Evolutionary conservation across 2,113 vertebrate species (phyloP), one percentile per base, ranked within the genome.

Genomic region (Ascaphus truei): DNA sequence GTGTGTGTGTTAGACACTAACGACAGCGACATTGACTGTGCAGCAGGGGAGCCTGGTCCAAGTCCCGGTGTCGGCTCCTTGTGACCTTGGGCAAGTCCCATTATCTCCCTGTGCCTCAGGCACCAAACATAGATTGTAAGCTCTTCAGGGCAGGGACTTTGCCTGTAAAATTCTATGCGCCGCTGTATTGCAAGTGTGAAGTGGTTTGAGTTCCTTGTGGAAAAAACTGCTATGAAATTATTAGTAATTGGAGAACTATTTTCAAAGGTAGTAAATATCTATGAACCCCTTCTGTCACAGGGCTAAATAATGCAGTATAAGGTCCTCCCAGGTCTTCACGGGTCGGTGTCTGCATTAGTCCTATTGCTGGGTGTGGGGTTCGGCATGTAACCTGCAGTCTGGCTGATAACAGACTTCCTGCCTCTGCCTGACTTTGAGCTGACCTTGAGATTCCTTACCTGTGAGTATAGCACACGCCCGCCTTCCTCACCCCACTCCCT

Each of bases 401-500:
- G 15, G 34, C 1, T 12, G 10, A 2, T 15, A 37, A 15, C 10
- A 37, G 10, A 33, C 10, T 5, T 33, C 10, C 31, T 33, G 12
- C 12, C 30, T 47, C 18, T 27, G 20, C 37, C 10, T 18, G 18
- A n/a, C 10, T 43, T 39, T 7, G 36, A 27, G 62, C 34, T 52
- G 22, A 52, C 18, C n/a, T 37, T 61, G 8, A 25, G 26, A 52
- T 64, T 51, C 61, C 52, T 64, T 50, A 36, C 62, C 62, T 64
- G 62, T 64, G 62, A 64, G 22, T 52, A 9, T 16, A 18, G 23
- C 37, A 20, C 62, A 37, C 22, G 12, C 47, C 47, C 45, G 2
- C 22, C 39, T 25, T 26, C 37, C 27, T 25, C 45, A 36, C 26
- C 29, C 27, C 27, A 30, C 11, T 16, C 6, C 51, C 30, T 22